These are phyloP conservation scores for Oreochromis spilurus DNA, from an alignment of 2,113 vertebrate genomes.

Conservation along the genomic window DNA sequence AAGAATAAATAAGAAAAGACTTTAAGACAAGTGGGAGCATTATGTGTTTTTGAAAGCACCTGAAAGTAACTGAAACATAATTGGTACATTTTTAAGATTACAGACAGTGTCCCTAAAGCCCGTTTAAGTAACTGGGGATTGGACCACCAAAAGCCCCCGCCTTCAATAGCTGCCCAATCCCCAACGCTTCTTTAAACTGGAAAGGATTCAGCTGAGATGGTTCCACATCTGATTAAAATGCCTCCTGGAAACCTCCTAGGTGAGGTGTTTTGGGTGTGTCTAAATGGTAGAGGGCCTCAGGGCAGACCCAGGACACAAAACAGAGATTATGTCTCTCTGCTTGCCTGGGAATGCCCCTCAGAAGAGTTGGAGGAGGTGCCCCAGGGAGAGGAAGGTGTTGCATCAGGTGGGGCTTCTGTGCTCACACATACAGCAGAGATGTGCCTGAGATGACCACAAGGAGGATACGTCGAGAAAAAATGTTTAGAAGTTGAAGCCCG, in stretches of 20 bases:
- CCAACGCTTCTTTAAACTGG: neutral
- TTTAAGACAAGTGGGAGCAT: neutral
- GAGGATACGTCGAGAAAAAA: neutral
- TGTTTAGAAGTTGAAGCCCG: accelerated
- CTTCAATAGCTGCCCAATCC: neutral
- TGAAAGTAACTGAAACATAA: neutral
- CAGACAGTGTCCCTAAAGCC: accelerated
- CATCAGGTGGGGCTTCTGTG: neutral
- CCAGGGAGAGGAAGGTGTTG: neutral
- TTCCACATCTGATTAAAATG: neutral
- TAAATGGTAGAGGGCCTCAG: accelerated
- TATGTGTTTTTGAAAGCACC: accelerated
- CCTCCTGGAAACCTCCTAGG: neutral
- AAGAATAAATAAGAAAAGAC: neutral
- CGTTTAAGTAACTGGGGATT: accelerated
- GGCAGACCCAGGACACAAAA: neutral
- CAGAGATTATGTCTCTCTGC: neutral
- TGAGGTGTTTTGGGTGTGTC: neutral
- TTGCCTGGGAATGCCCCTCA: neutral
- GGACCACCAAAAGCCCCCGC: neutral
- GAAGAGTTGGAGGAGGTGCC: neutral
- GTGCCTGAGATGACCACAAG: neutral
- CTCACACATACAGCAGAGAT: neutral
- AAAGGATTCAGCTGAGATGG: neutral
- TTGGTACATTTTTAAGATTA: neutral